A percentile compares a stretch with the other conserved stretches of the same genome.
Conservation (phyloP, 2,113 vertebrate genomes). For the Centropus bengalensis region DNA sequence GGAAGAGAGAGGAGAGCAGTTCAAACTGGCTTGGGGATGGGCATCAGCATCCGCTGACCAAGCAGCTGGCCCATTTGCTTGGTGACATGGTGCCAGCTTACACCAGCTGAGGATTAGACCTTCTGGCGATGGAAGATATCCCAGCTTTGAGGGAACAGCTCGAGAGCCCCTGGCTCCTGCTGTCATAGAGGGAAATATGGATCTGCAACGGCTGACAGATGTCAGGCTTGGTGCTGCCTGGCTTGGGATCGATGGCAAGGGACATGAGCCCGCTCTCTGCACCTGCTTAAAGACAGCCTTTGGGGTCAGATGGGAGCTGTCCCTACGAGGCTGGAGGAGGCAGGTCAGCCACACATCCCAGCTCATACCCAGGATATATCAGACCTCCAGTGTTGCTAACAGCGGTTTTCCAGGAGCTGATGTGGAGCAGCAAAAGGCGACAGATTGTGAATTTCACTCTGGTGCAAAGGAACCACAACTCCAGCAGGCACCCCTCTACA, state of each 20-base stretch:
- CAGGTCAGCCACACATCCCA: background rate
- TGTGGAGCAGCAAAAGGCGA: background rate
- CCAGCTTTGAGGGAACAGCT: background rate
- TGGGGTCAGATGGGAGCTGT: rapidly evolving
- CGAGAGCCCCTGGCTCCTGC: background rate
- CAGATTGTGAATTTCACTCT: rapidly evolving
- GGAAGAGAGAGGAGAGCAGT: background rate
- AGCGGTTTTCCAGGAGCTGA: background rate
- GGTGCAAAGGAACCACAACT: rapidly evolving
- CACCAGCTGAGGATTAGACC: slow-evolving; percentile 17
- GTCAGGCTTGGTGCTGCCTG: background rate
- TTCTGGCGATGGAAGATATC: background rate
- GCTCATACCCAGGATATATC: rapidly evolving
- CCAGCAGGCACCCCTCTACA: background rate
- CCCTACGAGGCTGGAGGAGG: background rate
- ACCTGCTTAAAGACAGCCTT: background rate
- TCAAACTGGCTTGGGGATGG: background rate
- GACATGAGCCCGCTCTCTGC: rapidly evolving
- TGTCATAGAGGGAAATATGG: rapidly evolving
- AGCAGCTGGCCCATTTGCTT: background rate
- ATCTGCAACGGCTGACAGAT: rapidly evolving
- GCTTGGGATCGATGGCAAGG: background rate
- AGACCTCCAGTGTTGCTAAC: rapidly evolving
- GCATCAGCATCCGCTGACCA: background rate
- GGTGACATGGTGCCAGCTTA: background rate